phyloP scores from a whole-genome alignment of 1,140 invertebrate species.

The Temnothorax curvispinosus region DNA sequence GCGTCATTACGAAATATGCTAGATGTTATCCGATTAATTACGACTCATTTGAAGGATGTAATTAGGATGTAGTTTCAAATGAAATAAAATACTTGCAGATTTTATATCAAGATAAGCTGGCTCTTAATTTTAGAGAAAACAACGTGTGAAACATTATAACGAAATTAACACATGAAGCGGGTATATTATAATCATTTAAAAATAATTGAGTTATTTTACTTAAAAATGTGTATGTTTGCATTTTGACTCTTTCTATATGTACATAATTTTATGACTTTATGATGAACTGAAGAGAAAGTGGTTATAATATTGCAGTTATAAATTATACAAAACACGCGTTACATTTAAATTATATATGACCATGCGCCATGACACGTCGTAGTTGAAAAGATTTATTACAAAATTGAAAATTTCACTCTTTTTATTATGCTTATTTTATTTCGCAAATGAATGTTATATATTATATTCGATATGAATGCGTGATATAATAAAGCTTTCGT shows the following conservation, averaged over 20 bases:
- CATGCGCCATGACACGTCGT: neutral
- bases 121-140: neutral
- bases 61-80: neutral
- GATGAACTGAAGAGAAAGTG: neutral
- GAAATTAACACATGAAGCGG: neutral
- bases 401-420: neutral
- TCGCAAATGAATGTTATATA: neutral
- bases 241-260: neutral
- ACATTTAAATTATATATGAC: neutral
- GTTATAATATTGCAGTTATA: neutral
- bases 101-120: neutral
- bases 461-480: neutral
- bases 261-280: neutral
- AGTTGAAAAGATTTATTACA: neutral
- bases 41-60: neutral
- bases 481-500: neutral
- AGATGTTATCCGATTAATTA: conserved; percentile 25
- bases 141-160: neutral
- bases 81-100: neutral
- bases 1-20: neutral
- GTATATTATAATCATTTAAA: neutral
- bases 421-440: neutral
- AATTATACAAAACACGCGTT: neutral
- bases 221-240: neutral
- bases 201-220: neutral